Evolutionary conservation across 1,140 invertebrate species (phyloP).

Genomic region (Diorhabda carinulata): DNA sequence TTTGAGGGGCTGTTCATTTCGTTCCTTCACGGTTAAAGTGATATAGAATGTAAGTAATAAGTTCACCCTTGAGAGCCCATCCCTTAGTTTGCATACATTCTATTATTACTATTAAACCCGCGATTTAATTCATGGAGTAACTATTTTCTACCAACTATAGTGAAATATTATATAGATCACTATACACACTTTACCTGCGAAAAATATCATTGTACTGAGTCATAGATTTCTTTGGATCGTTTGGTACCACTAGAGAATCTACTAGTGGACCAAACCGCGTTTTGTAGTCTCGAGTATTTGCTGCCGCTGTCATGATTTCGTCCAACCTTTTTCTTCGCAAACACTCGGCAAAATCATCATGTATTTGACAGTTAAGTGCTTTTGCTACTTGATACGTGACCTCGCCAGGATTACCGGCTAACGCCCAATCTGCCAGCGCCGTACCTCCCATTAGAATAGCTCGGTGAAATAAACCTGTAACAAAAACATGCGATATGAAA

Average conservation of each 20-base stretch:
- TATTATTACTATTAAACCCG: too few species aligned
- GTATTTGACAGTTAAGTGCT: slow-evolving; percentile 68
- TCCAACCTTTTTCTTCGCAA: slow-evolving; percentile 60
- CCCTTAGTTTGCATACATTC: too few species aligned
- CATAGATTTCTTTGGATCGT: slow-evolving; percentile 71
- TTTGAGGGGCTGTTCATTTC: too few species aligned
- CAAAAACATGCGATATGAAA: neutral
- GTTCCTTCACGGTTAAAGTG: too few species aligned
- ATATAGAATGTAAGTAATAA: too few species aligned
- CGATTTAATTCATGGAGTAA: too few species aligned
- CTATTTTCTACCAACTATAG: too few species aligned
- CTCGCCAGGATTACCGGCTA: slow-evolving; percentile 74
- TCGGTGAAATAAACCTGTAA: slow-evolving; percentile 80
- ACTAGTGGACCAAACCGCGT: slow-evolving; percentile 76
- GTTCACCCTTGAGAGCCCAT: too few species aligned
- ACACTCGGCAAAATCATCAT: slow-evolving; percentile 56
- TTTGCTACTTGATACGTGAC: slow-evolving; percentile 78
- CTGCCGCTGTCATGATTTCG: slow-evolving; percentile 69
- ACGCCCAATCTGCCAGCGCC: slow-evolving; percentile 83
- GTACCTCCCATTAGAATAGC: slow-evolving; percentile 93
- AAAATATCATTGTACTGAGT: slow-evolving; percentile 66
- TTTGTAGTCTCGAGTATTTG: slow-evolving; percentile 60
- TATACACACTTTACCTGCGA: slow-evolving; percentile 56
- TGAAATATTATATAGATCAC: neutral
- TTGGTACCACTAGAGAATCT: slow-evolving; percentile 78